Evolutionary conservation across 2,113 vertebrate species (phyloP).

Genomic region (Cyphomyrus plagiostoma): DNA sequence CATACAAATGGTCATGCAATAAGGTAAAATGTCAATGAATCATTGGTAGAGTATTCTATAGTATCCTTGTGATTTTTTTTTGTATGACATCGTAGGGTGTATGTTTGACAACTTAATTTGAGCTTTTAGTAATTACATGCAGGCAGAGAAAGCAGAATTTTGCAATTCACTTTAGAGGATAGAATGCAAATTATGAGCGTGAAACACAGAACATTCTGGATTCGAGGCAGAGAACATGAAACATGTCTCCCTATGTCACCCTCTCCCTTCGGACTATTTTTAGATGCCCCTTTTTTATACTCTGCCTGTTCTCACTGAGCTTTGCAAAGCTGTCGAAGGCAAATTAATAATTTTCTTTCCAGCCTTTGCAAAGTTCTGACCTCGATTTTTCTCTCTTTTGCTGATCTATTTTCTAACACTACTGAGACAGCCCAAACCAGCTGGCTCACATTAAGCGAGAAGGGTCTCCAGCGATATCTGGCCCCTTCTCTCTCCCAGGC

Average conservation of each 20-base stretch:
- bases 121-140: not conserved
- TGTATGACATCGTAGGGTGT: not conserved
- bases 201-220: not conserved
- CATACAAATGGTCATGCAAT: not conserved
- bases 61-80: not conserved
- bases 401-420: conserved; percentile 58
- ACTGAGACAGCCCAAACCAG: conserved; percentile 45
- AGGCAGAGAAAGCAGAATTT: not conserved
- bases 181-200: not conserved
- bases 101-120: not conserved
- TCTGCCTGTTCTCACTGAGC: not conserved
- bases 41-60: not conserved
- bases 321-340: conserved; percentile 19
- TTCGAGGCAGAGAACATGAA: not conserved
- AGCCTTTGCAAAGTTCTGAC: conserved; percentile 47
- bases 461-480: conserved; percentile 24
- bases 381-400: conserved; percentile 42
- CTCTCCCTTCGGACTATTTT: not conserved
- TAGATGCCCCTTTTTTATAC: not conserved
- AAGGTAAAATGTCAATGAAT: not conserved
- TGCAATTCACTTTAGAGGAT: not conserved
- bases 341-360: conserved; percentile 44
- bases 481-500: not conserved
- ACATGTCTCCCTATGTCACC: not conserved
- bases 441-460: conserved; percentile 38